Percentiles rank a stretch among this genome's conserved stretches.
phyloP scores from a whole-genome alignment of 2,797 vertebrate genomes.

The Spinus pinus region DNA sequence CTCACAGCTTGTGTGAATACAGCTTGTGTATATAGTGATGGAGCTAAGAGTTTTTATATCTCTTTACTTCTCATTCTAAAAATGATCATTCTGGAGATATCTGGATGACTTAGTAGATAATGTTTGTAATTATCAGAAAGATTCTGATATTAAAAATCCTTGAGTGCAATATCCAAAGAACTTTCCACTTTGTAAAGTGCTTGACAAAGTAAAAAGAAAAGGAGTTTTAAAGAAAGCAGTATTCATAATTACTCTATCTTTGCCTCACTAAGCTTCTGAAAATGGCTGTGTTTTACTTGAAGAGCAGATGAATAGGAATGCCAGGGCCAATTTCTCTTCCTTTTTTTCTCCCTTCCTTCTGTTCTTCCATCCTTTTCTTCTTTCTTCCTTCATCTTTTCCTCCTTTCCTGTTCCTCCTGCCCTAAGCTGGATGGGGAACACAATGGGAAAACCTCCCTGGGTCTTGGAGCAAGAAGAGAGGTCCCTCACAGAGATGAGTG shows the following conservation, averaged over 20 bases:
- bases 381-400: not conserved
- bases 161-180: not conserved
- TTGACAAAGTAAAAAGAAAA: not conserved
- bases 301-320: not conserved
- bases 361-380: not conserved
- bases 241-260: not conserved
- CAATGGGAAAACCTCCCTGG: not conserved
- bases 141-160: not conserved
- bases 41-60: not conserved
- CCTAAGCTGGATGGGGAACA: not conserved
- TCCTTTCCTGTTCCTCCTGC: not conserved
- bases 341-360: not conserved
- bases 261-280: not conserved
- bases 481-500: rapidly evolving
- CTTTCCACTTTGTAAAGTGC: not conserved
- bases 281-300: not conserved
- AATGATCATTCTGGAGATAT: not conserved
- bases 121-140: not conserved
- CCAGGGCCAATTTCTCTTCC: not conserved
- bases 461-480: not conserved
- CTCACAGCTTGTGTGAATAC: not conserved
- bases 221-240: not conserved
- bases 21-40: not conserved
- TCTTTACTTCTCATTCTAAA: not conserved
- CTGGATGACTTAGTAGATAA: not conserved